Evolutionary conservation across 64 coral and sea anemone genomes (phyloP), one percentile per base, ranked within the genome.

Genomic region (Montipora cactus): DNA sequence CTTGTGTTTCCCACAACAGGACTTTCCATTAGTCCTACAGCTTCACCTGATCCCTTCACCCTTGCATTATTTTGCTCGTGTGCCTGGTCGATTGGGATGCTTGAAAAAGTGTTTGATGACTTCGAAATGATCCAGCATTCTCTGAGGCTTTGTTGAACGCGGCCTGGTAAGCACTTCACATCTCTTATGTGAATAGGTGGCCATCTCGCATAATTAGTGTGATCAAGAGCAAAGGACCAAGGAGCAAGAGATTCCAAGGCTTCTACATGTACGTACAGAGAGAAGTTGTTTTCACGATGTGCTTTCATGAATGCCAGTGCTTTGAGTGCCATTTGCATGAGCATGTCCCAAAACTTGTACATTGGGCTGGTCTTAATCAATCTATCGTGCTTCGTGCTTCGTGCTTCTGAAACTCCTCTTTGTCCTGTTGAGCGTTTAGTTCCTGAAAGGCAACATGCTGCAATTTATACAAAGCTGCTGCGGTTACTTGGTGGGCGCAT

Each of bases 121-220:
- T 23, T 47, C 3, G 47, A 66, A 77, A 49, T 61, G 25, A 19
- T 51, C 80, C 72, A 47, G 37, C 19, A 92, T 23, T 92, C 15
- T 53, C 82, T 59, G 53, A 92, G 59, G 5, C 6, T 23, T 8
- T 84, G 68, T 83, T 74, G 47, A 11, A 83, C 21, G 0, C 2
- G 10, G 20, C 64, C 67, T 8, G 79, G 80, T 12, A 90, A 57
- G 15, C 13, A 66, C 58, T 78, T 77, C 88, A 90, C 81, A 21
- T 94, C 85, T 25, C 67, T 49, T 11, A 88, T 55, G 46, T 89
- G 92, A 3, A 89, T 47, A 2, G 76, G 66, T 18, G 66, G 0
- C 87, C 93, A 95, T 12, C 87, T 82, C 7, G 70, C 53, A 20
- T 90, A 95, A 59, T 95, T 95, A 1, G 59, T 66, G 23, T 93